Conservation (phyloP, 2,113 vertebrate genomes). For the Manacus vitellinus region DNA sequence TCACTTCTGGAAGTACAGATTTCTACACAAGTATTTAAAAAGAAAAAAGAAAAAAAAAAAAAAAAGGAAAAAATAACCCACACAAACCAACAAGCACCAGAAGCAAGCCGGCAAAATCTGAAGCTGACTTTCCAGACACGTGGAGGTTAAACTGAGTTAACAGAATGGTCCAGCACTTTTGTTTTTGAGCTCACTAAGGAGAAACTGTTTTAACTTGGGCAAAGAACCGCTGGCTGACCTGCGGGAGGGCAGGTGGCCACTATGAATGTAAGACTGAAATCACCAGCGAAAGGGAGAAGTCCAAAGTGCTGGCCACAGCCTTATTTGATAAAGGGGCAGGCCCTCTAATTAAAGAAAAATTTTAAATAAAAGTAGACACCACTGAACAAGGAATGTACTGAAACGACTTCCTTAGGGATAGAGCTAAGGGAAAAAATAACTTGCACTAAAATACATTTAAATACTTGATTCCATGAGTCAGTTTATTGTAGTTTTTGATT, state of each 20-base stretch:
- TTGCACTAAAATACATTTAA: slow-evolving; percentile 98
- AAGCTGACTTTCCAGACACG: background rate
- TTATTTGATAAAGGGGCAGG: slow-evolving; percentile 93
- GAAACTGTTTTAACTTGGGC: slow-evolving; percentile 76
- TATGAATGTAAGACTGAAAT: slow-evolving; percentile 90
- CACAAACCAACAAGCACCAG: slow-evolving; percentile 15
- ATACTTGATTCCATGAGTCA: slow-evolving; percentile 99
- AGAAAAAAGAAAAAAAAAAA: background rate
- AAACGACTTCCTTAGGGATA: slow-evolving; percentile 93
- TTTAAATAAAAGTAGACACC: slow-evolving; percentile 93
- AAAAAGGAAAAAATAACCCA: background rate
- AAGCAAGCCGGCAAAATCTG: slow-evolving; percentile 29
- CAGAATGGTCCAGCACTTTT: slow-evolving; percentile 79
- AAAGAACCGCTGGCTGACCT: slow-evolving; percentile 73
- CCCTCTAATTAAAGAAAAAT: slow-evolving; percentile 87
- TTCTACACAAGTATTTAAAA: slow-evolving; percentile 18
- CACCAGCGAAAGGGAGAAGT: slow-evolving; percentile 94
- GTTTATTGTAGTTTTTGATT: slow-evolving; percentile 98
- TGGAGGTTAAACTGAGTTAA: slow-evolving; percentile 32
- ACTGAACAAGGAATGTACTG: slow-evolving; percentile 99
- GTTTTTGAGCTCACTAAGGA: slow-evolving; percentile 76
- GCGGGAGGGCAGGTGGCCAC: slow-evolving; percentile 73
- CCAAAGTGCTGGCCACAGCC: slow-evolving; percentile 96
- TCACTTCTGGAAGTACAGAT: slow-evolving; percentile 55
- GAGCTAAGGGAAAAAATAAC: slow-evolving; percentile 95